Evolutionary conservation across 2,888 invertebrate genomes (phyloP).

Genomic region (Leptogaster cylindrica): DNA sequence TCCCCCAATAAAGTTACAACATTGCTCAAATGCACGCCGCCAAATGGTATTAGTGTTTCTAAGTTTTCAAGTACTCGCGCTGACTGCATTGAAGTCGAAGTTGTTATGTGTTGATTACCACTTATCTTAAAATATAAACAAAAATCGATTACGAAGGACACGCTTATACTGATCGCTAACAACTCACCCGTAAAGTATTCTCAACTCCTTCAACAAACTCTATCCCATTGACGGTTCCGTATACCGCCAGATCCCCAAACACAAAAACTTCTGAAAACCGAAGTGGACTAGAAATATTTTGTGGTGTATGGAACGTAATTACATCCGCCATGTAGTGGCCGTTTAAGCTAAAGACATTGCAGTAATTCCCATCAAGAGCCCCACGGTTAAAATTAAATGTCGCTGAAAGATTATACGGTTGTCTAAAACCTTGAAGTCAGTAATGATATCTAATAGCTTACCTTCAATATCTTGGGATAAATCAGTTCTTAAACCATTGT

Average conservation of each 20-base stretch:
- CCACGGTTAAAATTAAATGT: conserved; percentile 60
- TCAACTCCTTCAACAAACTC: conserved; percentile 61
- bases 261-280: conserved; percentile 59
- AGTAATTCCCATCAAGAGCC: conserved; percentile 58
- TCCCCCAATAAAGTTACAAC: conserved; percentile 58
- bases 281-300: conserved; percentile 60
- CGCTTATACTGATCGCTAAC: background rate
- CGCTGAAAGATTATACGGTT: conserved; percentile 55
- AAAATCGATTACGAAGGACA: background rate
- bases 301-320: conserved; percentile 62
- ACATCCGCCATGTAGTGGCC: conserved; percentile 60
- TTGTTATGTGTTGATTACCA: conserved; percentile 59
- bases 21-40: conserved; percentile 57
- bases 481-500: conserved; percentile 62
- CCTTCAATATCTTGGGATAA: conserved; percentile 51
- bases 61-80: conserved; percentile 57
- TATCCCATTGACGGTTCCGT: conserved; percentile 60
- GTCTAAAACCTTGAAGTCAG: too few species aligned
- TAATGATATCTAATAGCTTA: conserved; percentile 45
- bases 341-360: conserved; percentile 62
- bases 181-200: conserved; percentile 65
- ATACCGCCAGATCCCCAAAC: conserved; percentile 49
- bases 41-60: conserved; percentile 55
- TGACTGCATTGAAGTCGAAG: conserved; percentile 60
- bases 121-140: conserved; percentile 49